A percentile compares a stretch with the other conserved stretches of the same genome.
phyloP scores from a whole-genome alignment of 2,888 invertebrate species.

The Oeneis ivallda region DNA sequence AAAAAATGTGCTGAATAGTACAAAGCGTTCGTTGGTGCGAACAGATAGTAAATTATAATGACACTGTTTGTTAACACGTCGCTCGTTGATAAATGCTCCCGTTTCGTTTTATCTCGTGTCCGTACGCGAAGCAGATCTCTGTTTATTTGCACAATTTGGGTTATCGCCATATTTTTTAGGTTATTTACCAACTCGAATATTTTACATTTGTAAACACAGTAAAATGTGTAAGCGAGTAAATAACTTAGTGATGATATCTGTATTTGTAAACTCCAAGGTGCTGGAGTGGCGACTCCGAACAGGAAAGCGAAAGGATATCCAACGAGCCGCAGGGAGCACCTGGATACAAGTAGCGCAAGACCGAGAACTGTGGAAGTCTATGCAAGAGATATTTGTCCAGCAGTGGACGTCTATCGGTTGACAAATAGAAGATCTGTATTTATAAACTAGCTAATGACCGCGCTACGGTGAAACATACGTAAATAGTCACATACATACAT shows the following conservation, averaged over 20 bases:
- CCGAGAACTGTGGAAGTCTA: no score
- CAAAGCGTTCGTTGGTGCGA: neutral
- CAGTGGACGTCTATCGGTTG: no score
- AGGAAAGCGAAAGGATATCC: no score
- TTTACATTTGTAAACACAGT: neutral
- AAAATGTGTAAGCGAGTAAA: neutral
- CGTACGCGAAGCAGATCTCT: neutral
- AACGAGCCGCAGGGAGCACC: no score
- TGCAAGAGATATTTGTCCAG: no score
- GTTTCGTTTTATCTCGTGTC: conserved; percentile 4
- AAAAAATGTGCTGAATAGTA: neutral
- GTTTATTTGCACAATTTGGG: conserved; percentile 14
- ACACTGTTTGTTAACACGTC: conserved; percentile 3
- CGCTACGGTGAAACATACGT: no score
- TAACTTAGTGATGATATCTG: neutral
- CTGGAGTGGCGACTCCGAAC: no score
- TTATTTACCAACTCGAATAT: neutral
- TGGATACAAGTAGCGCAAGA: no score
- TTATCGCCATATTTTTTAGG: conserved; percentile 17
- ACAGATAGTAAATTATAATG: conserved; percentile 2
- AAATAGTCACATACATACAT: no score
- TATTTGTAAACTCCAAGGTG: no score
- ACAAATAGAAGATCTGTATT: no score
- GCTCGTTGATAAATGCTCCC: neutral
- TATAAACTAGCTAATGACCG: no score